These are phyloP conservation scores for Ceyx melanurus DNA, from an alignment of 2,113 vertebrate genomes.

Conservation along the genomic window DNA sequence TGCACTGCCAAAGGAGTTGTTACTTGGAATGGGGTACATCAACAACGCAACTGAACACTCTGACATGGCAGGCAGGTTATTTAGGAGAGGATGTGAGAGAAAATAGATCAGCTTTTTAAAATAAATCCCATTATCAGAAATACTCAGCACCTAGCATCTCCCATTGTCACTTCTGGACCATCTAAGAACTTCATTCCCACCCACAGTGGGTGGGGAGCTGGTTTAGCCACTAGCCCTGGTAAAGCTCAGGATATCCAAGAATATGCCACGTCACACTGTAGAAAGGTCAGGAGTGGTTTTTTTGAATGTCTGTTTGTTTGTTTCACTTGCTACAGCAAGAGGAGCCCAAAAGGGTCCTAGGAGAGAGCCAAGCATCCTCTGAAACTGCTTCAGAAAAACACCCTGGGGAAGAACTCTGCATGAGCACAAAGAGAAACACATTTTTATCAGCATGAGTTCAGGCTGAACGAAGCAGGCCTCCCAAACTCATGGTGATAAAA, in stretches of 20 bases:
- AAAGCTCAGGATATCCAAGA: background rate
- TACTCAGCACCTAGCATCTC: background rate
- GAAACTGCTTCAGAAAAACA: conserved; percentile 17
- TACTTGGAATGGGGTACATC: background rate
- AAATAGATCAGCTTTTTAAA: background rate
- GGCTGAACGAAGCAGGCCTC: conserved; percentile 13
- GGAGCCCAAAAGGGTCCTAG: background rate
- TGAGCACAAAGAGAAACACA: background rate
- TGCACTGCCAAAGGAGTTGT: background rate
- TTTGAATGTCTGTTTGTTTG: too few relatives aligned
- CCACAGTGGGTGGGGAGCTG: background rate
- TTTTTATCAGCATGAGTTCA: conserved; percentile 23
- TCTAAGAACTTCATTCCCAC: background rate
- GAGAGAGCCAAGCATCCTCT: background rate
- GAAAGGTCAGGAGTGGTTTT: background rate
- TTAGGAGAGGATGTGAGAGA: background rate
- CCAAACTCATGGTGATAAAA: conserved; percentile 14
- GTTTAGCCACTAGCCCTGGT: background rate
- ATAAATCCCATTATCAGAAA: background rate
- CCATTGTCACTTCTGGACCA: background rate
- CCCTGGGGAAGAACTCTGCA: background rate
- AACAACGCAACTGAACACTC: background rate
- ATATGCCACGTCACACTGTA: background rate
- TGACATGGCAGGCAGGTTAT: background rate
- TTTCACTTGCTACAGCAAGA: background rate